phyloP scores from a whole-genome alignment of 2,888 invertebrate species.

The Aethes cnicana region DNA sequence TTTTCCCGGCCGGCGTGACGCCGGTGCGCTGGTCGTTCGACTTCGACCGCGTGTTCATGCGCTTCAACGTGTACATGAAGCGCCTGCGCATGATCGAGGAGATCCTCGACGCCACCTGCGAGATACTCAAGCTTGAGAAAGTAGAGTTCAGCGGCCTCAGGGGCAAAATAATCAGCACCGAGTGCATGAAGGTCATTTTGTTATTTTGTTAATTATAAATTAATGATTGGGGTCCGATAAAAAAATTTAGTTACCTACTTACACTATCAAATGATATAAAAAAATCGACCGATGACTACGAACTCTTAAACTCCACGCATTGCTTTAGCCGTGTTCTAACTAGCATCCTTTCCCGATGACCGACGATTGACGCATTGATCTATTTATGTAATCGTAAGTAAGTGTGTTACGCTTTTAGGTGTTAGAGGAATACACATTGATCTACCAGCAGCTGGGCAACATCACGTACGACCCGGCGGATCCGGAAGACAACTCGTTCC shows the following conservation, averaged over 20 bases:
- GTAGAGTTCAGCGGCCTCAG: constrained; percentile 88
- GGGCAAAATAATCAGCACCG: constrained; percentile 83
- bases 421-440: constrained; percentile 61
- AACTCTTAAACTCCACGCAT: too few species aligned
- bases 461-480: constrained; percentile 89
- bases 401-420: constrained; percentile 53
- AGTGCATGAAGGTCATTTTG: constrained; percentile 66
- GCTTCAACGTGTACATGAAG: constrained; percentile 85
- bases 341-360: too few species aligned
- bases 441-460: constrained; percentile 65
- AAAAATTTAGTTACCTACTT: too few species aligned
- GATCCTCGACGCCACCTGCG: constrained; percentile 89
- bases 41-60: constrained; percentile 86
- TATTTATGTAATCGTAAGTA: too few species aligned
- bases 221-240: too few species aligned
- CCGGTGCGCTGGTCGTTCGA: constrained; percentile 90
- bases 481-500: constrained; percentile 85
- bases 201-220: background rate
- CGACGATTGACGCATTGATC: too few species aligned
- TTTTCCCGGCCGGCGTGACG: constrained; percentile 79
- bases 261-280: too few species aligned
- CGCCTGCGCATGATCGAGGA: constrained; percentile 85
- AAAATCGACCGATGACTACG: too few species aligned
- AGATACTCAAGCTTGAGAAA: constrained; percentile 93
- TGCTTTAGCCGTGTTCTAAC: too few species aligned